Evolutionary conservation across 1,140 invertebrate species (phyloP).

Genomic region (Pectinophora gossypiella): DNA sequence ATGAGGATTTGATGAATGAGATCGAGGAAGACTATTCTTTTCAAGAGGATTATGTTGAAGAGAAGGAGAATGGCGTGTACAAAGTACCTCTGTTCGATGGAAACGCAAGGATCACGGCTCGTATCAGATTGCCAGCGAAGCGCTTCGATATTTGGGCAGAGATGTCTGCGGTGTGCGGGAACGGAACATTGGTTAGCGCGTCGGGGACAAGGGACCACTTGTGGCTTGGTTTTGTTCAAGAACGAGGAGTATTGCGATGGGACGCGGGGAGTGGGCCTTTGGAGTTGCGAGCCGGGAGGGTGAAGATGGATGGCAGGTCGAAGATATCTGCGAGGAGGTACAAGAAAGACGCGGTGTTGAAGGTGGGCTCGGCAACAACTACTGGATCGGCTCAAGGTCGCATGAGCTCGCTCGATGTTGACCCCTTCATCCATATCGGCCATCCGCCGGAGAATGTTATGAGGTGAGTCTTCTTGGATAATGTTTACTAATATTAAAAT

Average conservation of each 20-base stretch:
- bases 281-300: conserved; percentile 46
- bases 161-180: conserved; percentile 55
- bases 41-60: conserved; percentile 55
- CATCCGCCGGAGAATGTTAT: conserved; percentile 57
- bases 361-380: conserved; percentile 39
- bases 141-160: conserved; percentile 68
- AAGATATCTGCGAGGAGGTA: conserved; percentile 59
- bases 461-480: conserved; percentile 33
- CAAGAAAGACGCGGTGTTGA: conserved; percentile 58
- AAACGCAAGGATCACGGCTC: conserved; percentile 44
- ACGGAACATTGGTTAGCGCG: conserved; percentile 55
- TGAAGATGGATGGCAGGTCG: conserved; percentile 47
- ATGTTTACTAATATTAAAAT: too few relatives aligned
- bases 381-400: conserved; percentile 49
- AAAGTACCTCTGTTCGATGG: conserved; percentile 60
- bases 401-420: conserved; percentile 59
- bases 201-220: conserved; percentile 60
- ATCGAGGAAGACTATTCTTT: conserved; percentile 49
- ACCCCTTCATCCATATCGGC: conserved; percentile 56
- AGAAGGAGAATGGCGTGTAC: conserved; percentile 41
- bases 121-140: conserved; percentile 51
- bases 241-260: conserved; percentile 49
- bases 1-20: conserved; percentile 46
- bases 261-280: conserved; percentile 56
- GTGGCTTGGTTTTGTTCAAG: conserved; percentile 56